A percentile compares a stretch with the other conserved stretches of the same genome.
Evolutionary conservation across 2,888 invertebrate species (phyloP).

Genomic region (Himalopsyche tibetana): DNA sequence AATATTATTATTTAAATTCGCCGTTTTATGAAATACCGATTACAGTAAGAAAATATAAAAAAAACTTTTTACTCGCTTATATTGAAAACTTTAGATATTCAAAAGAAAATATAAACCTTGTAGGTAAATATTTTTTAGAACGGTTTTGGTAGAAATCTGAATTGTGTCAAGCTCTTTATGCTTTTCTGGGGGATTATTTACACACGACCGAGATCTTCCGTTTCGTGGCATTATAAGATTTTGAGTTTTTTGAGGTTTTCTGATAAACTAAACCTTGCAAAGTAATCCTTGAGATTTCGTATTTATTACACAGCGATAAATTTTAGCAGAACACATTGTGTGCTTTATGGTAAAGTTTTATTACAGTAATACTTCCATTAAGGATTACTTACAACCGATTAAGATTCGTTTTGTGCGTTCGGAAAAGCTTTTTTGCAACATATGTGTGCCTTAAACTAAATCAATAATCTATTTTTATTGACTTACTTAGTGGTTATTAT

Average conservation of each 20-base stretch:
- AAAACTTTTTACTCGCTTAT: no score
- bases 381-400: conserved; percentile 39
- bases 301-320: conserved; percentile 32
- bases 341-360: conserved; percentile 40
- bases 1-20: no score
- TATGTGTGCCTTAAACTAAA: conserved; percentile 5
- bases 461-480: conserved; percentile 31
- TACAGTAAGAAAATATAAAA: no score
- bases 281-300: conserved; percentile 38
- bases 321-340: conserved; percentile 34
- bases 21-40: no score
- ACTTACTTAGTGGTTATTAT: neutral
- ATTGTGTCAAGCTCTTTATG: conserved; percentile 35
- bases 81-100: no score
- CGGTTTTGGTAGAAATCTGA: conserved; percentile 1
- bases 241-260: conserved; percentile 42
- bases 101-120: no score
- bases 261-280: conserved; percentile 32
- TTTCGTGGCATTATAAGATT: conserved; percentile 25
- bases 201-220: conserved; percentile 25
- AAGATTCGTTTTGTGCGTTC: conserved; percentile 38
- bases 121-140: neutral
- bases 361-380: conserved; percentile 43
- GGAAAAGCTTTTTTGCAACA: conserved; percentile 19
- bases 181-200: conserved; percentile 3